Base-by-base conservation (phyloP, 2,888 invertebrate genomes). In the Lacanobia wlatinum region DNA sequence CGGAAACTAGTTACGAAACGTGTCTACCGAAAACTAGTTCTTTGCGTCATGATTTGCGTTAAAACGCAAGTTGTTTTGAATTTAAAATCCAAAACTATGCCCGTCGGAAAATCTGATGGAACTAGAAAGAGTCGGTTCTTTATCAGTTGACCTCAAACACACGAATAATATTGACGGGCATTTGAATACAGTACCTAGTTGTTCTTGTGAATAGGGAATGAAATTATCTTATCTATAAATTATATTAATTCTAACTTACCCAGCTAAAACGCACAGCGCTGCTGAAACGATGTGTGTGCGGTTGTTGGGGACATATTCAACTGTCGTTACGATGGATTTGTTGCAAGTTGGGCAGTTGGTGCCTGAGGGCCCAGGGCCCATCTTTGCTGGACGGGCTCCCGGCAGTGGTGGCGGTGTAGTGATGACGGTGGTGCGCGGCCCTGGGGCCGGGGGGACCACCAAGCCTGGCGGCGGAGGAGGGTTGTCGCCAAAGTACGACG, bases 271-370 rank as follows among this genome's bases (percentile, higher is more conserved):
- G 84, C 96, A 96, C 62, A 96, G 93, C 43, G 93, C 95, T 28
- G 96, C 96, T 23, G 96, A 95, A 38, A 94, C 87, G 38, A 96
- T 95, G 81, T 96, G 96, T 14, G 96, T 96, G 52, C 94, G 90
- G 80, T 94, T 96, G 80, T 95, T 96, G 0, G 96, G 90, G n/a
- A 94, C 94, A 73, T 93, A 95, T 75, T 96, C 92, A 6, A 95
- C 94, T 78, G 91, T 89, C 28, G 95, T 95, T 16, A 96, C 94
- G 65, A 96, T 92, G 14, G 91, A 91, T 82, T 93, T 94, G 84
- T 94, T 92, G 89, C 96, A 96, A 18, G 90, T 91, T 0, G 91
- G 90, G 78, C 96, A 96, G 18, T 91, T 90, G 6, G 93, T 92
- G 18, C 96, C 96, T 0, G 96, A 94, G 2, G 92, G 95, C 0